A percentile compares a stretch with the other conserved stretches of the same genome.
phyloP scores from a whole-genome alignment of 1,140 invertebrate genomes.

The Eriocheir sinensis region DNA sequence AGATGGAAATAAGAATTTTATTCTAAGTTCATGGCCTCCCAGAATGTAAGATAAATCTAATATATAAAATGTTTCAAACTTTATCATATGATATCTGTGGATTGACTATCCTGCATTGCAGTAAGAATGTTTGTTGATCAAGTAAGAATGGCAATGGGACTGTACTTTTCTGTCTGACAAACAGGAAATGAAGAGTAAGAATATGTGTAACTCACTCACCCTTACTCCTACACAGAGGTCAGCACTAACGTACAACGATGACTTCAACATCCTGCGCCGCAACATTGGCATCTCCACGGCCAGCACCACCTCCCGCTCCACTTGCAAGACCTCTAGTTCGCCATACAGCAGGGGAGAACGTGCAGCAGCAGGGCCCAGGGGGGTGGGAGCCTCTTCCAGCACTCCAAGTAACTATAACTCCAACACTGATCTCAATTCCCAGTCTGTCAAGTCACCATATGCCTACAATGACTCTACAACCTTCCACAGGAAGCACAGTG shows the following conservation, averaged over 20 bases:
- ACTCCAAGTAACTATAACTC: slow-evolving; percentile 78
- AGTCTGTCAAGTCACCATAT: slow-evolving; percentile 78
- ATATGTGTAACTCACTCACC: too few species aligned
- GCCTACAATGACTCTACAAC: slow-evolving; percentile 78
- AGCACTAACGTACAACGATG: slow-evolving; percentile 91
- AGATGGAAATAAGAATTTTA: too few species aligned
- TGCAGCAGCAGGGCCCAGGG: slow-evolving; percentile 63
- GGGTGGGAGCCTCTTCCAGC: slow-evolving; percentile 61
- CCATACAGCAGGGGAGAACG: slow-evolving; percentile 85
- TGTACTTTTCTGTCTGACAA: too few species aligned
- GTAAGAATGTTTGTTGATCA: too few species aligned
- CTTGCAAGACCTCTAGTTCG: slow-evolving; percentile 96
- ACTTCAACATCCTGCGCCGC: slow-evolving; percentile 85
- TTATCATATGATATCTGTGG: too few species aligned
- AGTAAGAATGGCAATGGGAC: too few species aligned
- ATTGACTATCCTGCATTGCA: too few species aligned
- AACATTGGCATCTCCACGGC: slow-evolving; percentile 98
- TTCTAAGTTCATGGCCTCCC: too few species aligned
- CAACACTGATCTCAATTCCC: slow-evolving; percentile 78
- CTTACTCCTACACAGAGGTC: slow-evolving; percentile 85
- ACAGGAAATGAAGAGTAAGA: too few species aligned
- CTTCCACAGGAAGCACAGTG: slow-evolving; percentile 78
- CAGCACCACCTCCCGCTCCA: slow-evolving; percentile 95
- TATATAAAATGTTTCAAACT: too few species aligned
- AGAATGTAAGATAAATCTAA: too few species aligned